These are phyloP conservation scores for Graphium colonna DNA, from an alignment of 2,888 invertebrate species.

Conservation along the genomic window DNA sequence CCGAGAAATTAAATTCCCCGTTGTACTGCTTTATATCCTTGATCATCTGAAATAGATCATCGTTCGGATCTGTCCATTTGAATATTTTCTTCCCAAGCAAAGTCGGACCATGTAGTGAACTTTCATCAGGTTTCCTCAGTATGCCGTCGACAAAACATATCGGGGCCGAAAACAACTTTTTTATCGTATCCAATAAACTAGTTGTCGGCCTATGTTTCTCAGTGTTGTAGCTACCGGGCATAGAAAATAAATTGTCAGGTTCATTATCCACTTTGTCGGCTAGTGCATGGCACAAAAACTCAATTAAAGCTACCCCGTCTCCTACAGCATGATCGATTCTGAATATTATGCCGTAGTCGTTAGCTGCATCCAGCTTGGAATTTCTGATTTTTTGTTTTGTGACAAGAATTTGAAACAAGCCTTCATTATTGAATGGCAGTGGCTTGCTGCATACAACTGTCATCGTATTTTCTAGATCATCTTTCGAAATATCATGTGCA, in stretches of 20 bases:
- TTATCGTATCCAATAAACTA: conserved; percentile 39
- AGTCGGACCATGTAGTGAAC: conserved; percentile 61
- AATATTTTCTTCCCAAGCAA: conserved; percentile 64
- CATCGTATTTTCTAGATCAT: conserved; percentile 54
- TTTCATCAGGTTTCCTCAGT: conserved; percentile 52
- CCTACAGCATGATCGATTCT: conserved; percentile 78
- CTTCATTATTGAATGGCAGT: conserved; percentile 64
- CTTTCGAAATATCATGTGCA: conserved; percentile 37
- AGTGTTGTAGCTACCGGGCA: conserved; percentile 31
- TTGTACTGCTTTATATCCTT: conserved; percentile 51
- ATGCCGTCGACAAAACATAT: conserved; percentile 45
- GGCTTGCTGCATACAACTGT: conserved; percentile 54
- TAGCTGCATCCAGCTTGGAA: conserved; percentile 32
- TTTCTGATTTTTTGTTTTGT: conserved; percentile 41
- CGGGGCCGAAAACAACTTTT: conserved; percentile 41
- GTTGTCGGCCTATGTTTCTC: conserved; percentile 25
- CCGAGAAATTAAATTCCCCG: conserved; percentile 58
- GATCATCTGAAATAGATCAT: conserved; percentile 51
- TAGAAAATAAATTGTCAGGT: conserved; percentile 34
- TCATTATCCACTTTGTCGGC: conserved; percentile 49
- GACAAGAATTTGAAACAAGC: conserved; percentile 75
- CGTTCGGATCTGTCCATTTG: conserved; percentile 55
- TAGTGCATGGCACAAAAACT: conserved; percentile 65
- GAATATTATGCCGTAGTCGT: conserved; percentile 65
- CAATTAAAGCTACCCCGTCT: conserved; percentile 73